Evolutionary conservation across 2,888 invertebrate genomes (phyloP).

Genomic region (Gortyna flavago): DNA sequence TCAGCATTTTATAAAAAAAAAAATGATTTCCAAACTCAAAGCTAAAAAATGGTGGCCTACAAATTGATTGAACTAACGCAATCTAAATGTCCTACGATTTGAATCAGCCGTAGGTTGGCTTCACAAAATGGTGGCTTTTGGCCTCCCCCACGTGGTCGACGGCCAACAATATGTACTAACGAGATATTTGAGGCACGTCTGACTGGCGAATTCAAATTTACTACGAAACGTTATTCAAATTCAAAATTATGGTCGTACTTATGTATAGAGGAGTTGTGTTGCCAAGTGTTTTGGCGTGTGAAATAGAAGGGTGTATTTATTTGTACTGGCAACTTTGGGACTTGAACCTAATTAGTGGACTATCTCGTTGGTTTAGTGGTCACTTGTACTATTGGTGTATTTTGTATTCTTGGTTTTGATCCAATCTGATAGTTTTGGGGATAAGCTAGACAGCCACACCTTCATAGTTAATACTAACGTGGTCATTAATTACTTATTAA

Average conservation of each 20-base stretch:
- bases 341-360: neutral
- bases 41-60: neutral
- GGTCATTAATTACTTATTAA: neutral
- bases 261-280: neutral
- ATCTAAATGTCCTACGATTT: conserved; percentile 35
- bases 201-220: conserved; percentile 64
- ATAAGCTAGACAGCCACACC: neutral
- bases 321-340: neutral
- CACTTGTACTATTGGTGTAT: neutral
- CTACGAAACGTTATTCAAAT: conserved; percentile 61
- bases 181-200: conserved; percentile 65
- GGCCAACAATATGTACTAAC: conserved; percentile 64
- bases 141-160: conserved; percentile 50
- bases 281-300: neutral
- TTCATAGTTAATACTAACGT: neutral
- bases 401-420: neutral
- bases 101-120: conserved; percentile 25
- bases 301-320: conserved; percentile 12
- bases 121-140: conserved; percentile 48
- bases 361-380: neutral
- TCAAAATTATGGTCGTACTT: conserved; percentile 46
- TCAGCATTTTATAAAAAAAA: neutral
- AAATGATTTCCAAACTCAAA: neutral
- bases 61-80: conserved; percentile 20
- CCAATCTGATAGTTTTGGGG: neutral